Base-by-base conservation (phyloP, 2,888 invertebrate genomes). In the Clostera curtula region DNA sequence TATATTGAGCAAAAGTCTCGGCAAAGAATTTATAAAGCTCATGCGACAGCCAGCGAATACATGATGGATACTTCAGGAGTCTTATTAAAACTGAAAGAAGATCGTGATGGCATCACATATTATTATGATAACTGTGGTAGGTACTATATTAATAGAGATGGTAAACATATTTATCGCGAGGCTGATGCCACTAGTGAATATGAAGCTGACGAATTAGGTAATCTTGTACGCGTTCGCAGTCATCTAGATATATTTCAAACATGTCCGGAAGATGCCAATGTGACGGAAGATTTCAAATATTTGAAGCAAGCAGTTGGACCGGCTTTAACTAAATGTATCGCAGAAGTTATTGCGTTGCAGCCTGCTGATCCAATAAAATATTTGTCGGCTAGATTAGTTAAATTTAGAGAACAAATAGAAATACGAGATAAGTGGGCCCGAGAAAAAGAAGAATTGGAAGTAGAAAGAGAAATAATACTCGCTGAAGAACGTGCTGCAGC, bases 201-300 rank as follows among this genome's bases (percentile, higher is more conserved):
- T 39, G 80, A 84, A 59, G 71, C 70, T 36, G 84, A 84, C 56
- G 83, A 73, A 1, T 59, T 83, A 31, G 84, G 84, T 20, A 84
- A 83, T 42, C 52, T 84, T n/a, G 79, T 84, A 2, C 71, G 80
- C 25, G 69, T 76, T 40, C 69, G 71, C 18, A 79, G 71, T 34
- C 64, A 69, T 18, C 35, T 58, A 25, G 75, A 76, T 40, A 44
- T 72, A 29, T 72, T 77, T 41, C 57, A 73, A 19, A 51, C 58
- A 7, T 83, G 83, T 36, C 71, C 77, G 4, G 68, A 56, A 18
- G 75, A 80, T 36, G 64, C 58, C n/a, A 51, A 71, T 34, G 71
- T 80, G 0, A 71, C 74, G 12, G 77, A 79, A 39, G 83, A 84
- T 36, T 79, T 70, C 42, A 71, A 61, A 35, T 84, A 82, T 54